These are phyloP conservation scores for Xiphophorus hellerii DNA, from an alignment of 2,113 vertebrate species.

Conservation along the genomic window DNA sequence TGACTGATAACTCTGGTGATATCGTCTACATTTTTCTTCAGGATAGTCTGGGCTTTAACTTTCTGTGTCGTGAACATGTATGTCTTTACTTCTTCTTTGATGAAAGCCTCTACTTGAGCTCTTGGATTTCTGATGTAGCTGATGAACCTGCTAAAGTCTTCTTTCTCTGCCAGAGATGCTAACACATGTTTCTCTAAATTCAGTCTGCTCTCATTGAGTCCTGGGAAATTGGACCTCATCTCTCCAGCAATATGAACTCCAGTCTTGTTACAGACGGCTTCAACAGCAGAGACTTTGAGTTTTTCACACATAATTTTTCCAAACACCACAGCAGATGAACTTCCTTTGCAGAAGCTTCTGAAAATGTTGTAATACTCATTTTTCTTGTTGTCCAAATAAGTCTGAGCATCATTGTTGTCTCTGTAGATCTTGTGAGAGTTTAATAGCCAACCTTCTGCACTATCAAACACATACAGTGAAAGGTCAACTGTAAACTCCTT, in stretches of 20 bases:
- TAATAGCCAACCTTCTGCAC: conserved; percentile 47
- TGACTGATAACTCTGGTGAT: background rate
- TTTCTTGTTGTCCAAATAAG: conserved; percentile 70
- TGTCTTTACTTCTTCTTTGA: conserved; percentile 29
- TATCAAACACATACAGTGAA: conserved; percentile 63
- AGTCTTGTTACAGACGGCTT: conserved; percentile 49
- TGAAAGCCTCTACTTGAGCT: conserved; percentile 56
- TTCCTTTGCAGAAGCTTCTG: conserved; percentile 69
- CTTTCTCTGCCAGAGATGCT: conserved; percentile 73
- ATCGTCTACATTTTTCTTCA: conserved; percentile 25
- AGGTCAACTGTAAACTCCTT: conserved; percentile 60
- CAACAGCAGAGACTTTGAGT: background rate
- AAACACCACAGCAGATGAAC: conserved; percentile 68
- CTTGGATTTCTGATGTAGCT: conserved; percentile 56
- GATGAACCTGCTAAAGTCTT: conserved; percentile 73
- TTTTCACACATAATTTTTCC: conserved; percentile 66
- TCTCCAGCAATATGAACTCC: conserved; percentile 58
- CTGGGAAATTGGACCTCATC: conserved; percentile 54
- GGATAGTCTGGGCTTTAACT: background rate
- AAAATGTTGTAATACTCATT: conserved; percentile 73
- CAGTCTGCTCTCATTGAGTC: conserved; percentile 74
- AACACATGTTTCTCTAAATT: conserved; percentile 80
- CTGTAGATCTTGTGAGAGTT: conserved; percentile 61
- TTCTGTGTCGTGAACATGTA: conserved; percentile 45
- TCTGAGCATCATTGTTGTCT: conserved; percentile 54